Percentiles rank a stretch among this genome's conserved stretches.
Evolutionary conservation across 2,888 invertebrate genomes (phyloP).

Genomic region (Cremastobaeus sp.): DNA sequence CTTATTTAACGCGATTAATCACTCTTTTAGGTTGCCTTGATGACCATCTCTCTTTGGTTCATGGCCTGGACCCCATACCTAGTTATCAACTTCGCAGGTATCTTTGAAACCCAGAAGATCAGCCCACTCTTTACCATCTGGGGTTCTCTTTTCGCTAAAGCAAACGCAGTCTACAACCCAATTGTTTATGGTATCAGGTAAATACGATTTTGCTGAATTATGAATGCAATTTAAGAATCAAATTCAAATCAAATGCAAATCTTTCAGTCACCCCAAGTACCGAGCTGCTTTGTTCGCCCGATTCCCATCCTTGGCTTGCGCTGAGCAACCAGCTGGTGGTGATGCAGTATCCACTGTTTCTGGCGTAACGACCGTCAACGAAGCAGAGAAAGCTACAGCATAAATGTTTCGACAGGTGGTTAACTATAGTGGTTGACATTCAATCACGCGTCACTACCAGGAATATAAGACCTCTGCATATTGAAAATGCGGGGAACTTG

Average conservation of each 20-base stretch:
- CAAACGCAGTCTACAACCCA: constrained; percentile 93
- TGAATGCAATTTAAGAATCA: background rate
- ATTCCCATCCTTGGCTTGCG: constrained; percentile 87
- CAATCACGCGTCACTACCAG: constrained; percentile 25
- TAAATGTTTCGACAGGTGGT: constrained; percentile 72
- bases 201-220: background rate
- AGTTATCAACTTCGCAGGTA: constrained; percentile 89
- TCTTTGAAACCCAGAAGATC: constrained; percentile 86
- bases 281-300: constrained; percentile 86
- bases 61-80: constrained; percentile 95
- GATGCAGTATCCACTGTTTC: constrained; percentile 84
- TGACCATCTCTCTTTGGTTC: constrained; percentile 94
- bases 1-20: background rate
- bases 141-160: constrained; percentile 95
- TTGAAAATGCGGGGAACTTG: constrained; percentile 1
- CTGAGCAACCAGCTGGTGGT: constrained; percentile 78
- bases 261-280: constrained; percentile 86
- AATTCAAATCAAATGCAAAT: no score
- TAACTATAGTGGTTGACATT: constrained; percentile 21
- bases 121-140: constrained; percentile 91
- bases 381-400: constrained; percentile 84
- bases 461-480: background rate
- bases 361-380: constrained; percentile 83
- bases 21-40: constrained; percentile 87
- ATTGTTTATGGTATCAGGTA: constrained; percentile 94